Percentiles rank a stretch among this genome's conserved stretches.
These are phyloP conservation scores for Rotaria magnacalcarata DNA, from an alignment of 2,888 invertebrate species.

Conservation along the genomic window DNA sequence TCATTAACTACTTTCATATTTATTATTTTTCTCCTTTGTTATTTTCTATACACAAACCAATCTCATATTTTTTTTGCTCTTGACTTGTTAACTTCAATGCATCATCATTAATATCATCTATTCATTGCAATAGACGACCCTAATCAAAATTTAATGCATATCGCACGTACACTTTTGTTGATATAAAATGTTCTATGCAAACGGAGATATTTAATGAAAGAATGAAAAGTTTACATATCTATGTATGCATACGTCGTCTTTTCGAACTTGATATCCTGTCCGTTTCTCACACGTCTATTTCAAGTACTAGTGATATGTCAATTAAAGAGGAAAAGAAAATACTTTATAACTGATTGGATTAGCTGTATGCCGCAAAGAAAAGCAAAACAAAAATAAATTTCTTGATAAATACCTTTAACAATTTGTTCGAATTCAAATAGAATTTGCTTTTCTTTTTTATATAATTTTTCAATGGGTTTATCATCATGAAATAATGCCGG, in stretches of 20 bases:
- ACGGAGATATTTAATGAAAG: background rate
- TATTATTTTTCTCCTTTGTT: background rate
- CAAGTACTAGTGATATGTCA: background rate
- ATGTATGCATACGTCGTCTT: background rate
- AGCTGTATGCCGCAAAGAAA: background rate
- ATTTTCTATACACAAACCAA: background rate
- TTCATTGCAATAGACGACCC: background rate
- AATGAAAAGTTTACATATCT: background rate
- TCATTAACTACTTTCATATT: background rate
- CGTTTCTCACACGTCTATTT: background rate
- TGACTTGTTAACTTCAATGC: background rate
- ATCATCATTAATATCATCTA: slow-evolving; percentile 9
- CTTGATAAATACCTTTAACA: slow-evolving; percentile 52
- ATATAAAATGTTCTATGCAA: background rate
- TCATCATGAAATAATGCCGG: background rate
- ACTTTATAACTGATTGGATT: background rate
- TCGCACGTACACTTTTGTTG: background rate
- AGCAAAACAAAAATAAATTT: no score
- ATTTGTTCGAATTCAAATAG: slow-evolving; percentile 54
- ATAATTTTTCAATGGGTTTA: slow-evolving; percentile 49
- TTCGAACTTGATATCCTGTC: background rate
- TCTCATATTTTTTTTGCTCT: slow-evolving; percentile 12
- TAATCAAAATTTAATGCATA: background rate
- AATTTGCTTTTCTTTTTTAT: slow-evolving; percentile 55
- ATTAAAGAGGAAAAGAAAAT: background rate